Conservation (phyloP, 2,888 invertebrate species). For the Drosophila merina region DNA sequence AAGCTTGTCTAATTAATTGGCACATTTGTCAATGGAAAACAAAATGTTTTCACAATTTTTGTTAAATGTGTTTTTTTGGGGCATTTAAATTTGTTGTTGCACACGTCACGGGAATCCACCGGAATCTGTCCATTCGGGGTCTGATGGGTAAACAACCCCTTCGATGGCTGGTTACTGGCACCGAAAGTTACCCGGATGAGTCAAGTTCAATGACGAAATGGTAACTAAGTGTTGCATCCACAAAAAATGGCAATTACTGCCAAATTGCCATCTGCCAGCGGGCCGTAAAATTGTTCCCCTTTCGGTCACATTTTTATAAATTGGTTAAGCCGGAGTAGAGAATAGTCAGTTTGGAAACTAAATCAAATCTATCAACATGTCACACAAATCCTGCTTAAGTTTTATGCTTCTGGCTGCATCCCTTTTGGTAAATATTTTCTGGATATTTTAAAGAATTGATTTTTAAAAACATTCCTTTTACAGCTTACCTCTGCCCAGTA, state of each 20-base stretch:
- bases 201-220: conserved; percentile 78
- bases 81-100: conserved; percentile 16
- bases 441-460: rapidly evolving
- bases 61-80: conserved; percentile 17
- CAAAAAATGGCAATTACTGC: conserved; percentile 23
- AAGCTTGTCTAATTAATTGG: conserved; percentile 30
- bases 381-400: conserved; percentile 4
- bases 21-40: conserved; percentile 42
- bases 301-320: conserved; percentile 54
- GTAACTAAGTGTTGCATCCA: conserved; percentile 29
- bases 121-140: background rate
- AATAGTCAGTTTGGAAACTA: conserved; percentile 47
- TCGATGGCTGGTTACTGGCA: conserved; percentile 18
- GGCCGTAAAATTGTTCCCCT: conserved; percentile 65
- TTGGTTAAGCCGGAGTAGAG: conserved; percentile 7
- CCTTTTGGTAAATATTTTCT: conserved; percentile 42
- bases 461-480: background rate
- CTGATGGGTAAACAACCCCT: conserved; percentile 63
- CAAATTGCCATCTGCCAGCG: conserved; percentile 47
- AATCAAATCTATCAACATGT: conserved; percentile 41
- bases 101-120: conserved; percentile 48
- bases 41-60: conserved; percentile 59
- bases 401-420: conserved; percentile 32
- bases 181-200: conserved; percentile 53
- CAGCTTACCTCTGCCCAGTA: conserved; percentile 58